These are phyloP conservation scores for Gambusia yucatana DNA, from an alignment of 2,797 vertebrate genomes.

Conservation along the genomic window DNA sequence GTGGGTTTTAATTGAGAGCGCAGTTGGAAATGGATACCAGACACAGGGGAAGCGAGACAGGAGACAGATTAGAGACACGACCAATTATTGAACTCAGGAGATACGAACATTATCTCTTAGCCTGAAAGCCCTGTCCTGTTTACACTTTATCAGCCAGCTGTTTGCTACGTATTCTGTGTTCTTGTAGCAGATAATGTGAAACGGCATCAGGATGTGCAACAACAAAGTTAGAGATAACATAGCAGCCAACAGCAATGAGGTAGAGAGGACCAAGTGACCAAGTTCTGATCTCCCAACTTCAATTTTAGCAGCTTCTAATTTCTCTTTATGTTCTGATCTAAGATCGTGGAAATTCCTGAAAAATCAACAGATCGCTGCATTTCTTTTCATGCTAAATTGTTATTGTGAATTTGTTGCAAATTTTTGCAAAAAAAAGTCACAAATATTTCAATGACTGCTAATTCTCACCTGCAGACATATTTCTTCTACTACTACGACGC, in stretches of 20 bases:
- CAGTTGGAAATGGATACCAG: constrained; percentile 49
- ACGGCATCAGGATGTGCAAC: constrained; percentile 11
- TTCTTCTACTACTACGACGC: no score
- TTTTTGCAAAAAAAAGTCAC: no score
- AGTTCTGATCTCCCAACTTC: background rate
- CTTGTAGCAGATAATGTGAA: constrained; percentile 35
- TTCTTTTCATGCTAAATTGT: no score
- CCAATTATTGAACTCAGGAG: constrained; percentile 19
- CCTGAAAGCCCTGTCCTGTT: constrained; percentile 47
- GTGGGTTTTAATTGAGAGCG: constrained; percentile 65
- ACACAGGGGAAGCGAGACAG: constrained; percentile 4
- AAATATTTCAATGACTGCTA: no score
- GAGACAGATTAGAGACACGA: constrained; percentile 23
- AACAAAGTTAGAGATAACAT: background rate
- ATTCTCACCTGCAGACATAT: no score
- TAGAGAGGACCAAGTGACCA: background rate
- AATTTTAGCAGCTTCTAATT: background rate
- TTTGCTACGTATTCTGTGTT: constrained; percentile 60
- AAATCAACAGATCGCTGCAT: no score
- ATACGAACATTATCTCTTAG: constrained; percentile 32
- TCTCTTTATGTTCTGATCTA: no score
- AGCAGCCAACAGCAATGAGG: background rate
- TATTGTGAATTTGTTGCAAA: no score
- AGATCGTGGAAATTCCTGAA: no score
- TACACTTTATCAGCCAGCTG: constrained; percentile 56